A percentile compares a stretch with the other conserved stretches of the same genome.
These are phyloP conservation scores for Falco biarmicus DNA, from an alignment of 2,797 vertebrate genomes.

Conservation along the genomic window DNA sequence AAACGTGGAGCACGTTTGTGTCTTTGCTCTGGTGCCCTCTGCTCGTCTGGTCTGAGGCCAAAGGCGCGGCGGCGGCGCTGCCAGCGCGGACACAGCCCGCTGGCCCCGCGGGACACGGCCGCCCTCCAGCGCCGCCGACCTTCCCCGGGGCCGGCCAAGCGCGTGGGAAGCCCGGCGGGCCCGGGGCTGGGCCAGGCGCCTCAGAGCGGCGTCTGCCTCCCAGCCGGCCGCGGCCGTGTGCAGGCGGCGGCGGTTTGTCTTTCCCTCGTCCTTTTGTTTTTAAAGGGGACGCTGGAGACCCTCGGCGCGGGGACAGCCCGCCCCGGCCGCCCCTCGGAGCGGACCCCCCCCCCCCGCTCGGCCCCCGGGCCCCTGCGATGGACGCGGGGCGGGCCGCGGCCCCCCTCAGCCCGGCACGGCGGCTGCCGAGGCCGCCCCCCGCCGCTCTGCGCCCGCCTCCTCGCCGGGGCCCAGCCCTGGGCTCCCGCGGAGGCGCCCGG, in stretches of 20 bases:
- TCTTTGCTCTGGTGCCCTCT: background rate
- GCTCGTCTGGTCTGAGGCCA: background rate
- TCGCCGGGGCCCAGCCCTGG: no score
- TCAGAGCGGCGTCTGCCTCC: background rate
- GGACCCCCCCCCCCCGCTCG: no score
- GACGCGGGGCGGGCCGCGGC: no score
- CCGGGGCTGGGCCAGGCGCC: background rate
- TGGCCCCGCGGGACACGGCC: background rate
- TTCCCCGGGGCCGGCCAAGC: background rate
- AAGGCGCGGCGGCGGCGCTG: background rate
- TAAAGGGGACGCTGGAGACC: background rate
- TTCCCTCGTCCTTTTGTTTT: background rate
- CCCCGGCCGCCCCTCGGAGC: no score
- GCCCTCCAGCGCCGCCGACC: background rate
- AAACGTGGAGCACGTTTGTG: background rate
- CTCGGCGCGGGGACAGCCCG: no score
- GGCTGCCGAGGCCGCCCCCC: no score
- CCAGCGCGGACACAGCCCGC: background rate
- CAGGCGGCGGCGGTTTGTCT: background rate
- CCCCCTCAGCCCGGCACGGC: no score
- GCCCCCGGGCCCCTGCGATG: no score
- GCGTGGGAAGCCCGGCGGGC: background rate
- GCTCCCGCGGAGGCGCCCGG: no score
- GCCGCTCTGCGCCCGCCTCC: no score
- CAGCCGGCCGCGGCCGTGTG: background rate